Evolutionary conservation across 2,797 vertebrate genomes (phyloP), one percentile per base, ranked within the genome.

Genomic region (Pseudochromis fuscus): DNA sequence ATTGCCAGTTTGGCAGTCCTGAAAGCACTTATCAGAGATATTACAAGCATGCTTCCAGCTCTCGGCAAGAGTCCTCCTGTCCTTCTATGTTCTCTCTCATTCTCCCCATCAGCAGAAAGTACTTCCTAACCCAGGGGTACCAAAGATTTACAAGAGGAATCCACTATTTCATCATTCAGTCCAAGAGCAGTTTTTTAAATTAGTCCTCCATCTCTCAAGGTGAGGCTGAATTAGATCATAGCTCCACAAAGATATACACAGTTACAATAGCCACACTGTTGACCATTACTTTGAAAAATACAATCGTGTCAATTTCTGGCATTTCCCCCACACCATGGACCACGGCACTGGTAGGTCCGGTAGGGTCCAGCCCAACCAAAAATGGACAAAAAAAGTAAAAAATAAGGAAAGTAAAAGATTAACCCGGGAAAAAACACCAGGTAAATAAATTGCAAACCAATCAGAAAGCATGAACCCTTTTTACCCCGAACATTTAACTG

Each of bases 11-110:
- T 67, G 62, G 60, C 74, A 75, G 51, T 75, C 77, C 51, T 75
- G 62, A 83, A 73, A 77, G 68, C 77, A 52, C 68, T 61, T 77
- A 81, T 81, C 75, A 80, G 66, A 83, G 52, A 58, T 61, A 67
- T 61, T 70, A 58, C 75, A 69, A 77, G 72, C 30, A 37, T n/a
- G 40, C 52, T 67, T 79, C 50, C 69, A 82, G 72, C 66, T 75
- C 68, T 66, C 66, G 76, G 61, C 58, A 57, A 60, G 46, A 71
- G 67, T 46, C 73, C 38, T 51, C 49, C 8, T 58, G 53, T 67
- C 53, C 18, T 23, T 21, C 30, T 24, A 5, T 1, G 24, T 69
- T 53, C 57, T 48, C 31, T 16, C 63, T 56, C 51, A 30, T 30
- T 64, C 57, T 46, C 23, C 24, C 31, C 44, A 59, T 23, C 65